Evolutionary conservation across 2,888 invertebrate species (phyloP), one percentile per base, ranked within the genome.

Genomic region (Epirrhoe tristata): DNA sequence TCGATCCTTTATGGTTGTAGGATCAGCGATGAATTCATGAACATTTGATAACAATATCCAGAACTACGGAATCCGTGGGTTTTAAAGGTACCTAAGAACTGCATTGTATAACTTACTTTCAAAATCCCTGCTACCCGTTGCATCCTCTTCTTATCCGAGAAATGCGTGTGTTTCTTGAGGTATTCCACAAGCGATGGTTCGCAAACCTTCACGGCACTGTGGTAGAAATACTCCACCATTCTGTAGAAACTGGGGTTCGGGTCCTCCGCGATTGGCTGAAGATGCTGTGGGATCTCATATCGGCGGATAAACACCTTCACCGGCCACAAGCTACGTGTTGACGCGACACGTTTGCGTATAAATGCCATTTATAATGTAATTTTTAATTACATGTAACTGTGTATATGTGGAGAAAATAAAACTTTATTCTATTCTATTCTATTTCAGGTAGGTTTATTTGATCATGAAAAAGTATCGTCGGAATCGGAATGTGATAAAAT

Each of bases 141-240:
- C 59, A 89, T 86, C 77, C 95, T 94, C 72, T 95, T 95, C 77
- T 95, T 96, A 5, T 93, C 86, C 0, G 93, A 93, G 76, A 93
- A 77, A 83, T 94, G 85, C 4, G 86, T 80, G 73, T 92, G 85
- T 74, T 89, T 94, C 75, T 81, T 89, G 63, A 86, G 86, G 57
- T 94, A 88, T 0, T 95, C 94, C 0, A 91, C 77, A 1, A 96
- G 85, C 17, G 94, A 85, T 0, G 94, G 94, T 76, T 95, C 95
- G 39, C 87, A 86, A 0, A 92, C 83, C 1, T 79, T 79, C 51
- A 95, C 93, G 1, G 96, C 96, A 67, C 92, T 91, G 81, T 96
- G 96, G 81, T 95, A 96, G 85, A 95, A 96, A 79, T 94, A 95
- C 77, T 96, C 95, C 32, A 96, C 96, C 95, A 95, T 96, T 66